phyloP scores from a whole-genome alignment of 2,113 vertebrate genomes.

The Melozone crissalis region DNA sequence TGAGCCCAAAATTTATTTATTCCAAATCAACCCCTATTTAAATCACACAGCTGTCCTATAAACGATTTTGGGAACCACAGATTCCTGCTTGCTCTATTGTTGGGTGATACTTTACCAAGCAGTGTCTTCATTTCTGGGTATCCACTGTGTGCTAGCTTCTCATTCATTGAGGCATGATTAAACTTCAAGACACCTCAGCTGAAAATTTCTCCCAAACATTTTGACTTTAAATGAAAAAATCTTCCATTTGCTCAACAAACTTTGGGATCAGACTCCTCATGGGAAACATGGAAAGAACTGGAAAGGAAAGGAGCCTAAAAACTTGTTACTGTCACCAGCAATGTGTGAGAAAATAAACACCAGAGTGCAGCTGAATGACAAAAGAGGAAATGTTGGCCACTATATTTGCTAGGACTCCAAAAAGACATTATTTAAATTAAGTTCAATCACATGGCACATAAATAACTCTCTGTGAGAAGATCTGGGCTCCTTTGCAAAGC shows the following conservation, averaged over 20 bases:
- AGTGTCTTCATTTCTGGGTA: neutral
- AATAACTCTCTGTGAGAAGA: neutral
- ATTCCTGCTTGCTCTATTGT: neutral
- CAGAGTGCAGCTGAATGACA: neutral
- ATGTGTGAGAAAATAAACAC: neutral
- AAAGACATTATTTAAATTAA: neutral
- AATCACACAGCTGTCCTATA: neutral
- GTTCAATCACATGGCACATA: neutral
- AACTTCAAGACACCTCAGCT: neutral
- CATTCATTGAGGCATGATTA: neutral
- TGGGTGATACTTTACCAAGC: neutral
- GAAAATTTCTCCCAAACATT: neutral
- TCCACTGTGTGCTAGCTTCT: neutral
- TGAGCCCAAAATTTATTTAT: neutral
- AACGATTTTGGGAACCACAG: neutral
- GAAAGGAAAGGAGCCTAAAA: neutral
- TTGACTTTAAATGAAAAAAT: neutral
- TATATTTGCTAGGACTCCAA: neutral
- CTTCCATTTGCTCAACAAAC: neutral
- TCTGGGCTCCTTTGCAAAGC: neutral
- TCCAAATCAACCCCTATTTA: neutral
- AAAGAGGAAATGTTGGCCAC: fast-evolving
- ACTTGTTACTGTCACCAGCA: neutral
- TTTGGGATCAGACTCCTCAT: neutral
- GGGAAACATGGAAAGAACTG: neutral